Conservation (phyloP, 2,113 vertebrate genomes). For the Riparia riparia region DNA sequence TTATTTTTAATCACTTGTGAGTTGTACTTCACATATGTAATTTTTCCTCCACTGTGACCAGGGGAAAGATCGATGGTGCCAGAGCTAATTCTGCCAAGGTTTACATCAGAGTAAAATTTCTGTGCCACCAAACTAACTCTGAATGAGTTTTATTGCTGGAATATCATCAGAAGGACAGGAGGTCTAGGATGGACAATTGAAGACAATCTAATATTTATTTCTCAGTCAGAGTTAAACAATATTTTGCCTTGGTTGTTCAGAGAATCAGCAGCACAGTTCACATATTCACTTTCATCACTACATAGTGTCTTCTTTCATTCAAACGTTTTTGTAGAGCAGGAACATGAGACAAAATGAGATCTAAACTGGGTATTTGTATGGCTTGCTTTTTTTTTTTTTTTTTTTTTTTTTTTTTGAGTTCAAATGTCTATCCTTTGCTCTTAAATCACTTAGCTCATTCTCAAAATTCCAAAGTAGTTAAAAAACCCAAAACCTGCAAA, state of each 20-base stretch:
- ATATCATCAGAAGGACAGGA: neutral
- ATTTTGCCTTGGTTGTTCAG: neutral
- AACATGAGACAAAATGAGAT: neutral
- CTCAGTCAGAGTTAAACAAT: neutral
- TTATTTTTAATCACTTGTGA: neutral
- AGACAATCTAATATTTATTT: neutral
- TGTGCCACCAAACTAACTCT: neutral
- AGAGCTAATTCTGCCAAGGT: neutral
- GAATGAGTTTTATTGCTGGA: neutral
- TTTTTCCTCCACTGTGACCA: neutral
- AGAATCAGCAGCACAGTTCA: neutral
- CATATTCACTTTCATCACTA: neutral
- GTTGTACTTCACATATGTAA: neutral
- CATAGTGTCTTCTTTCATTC: neutral
- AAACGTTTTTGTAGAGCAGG: neutral
- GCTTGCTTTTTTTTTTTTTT: accelerated
- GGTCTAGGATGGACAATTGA: neutral
- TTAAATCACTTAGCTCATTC: neutral
- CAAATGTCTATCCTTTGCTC: neutral
- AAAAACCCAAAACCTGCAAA: neutral
- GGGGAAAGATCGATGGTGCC: neutral
- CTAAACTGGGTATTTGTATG: neutral
- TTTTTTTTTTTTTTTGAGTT: neutral
- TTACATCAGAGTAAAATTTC: neutral
- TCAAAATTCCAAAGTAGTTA: neutral